Base-by-base conservation (phyloP, 2,113 vertebrate species). In the Acinonyx jubatus region DNA sequence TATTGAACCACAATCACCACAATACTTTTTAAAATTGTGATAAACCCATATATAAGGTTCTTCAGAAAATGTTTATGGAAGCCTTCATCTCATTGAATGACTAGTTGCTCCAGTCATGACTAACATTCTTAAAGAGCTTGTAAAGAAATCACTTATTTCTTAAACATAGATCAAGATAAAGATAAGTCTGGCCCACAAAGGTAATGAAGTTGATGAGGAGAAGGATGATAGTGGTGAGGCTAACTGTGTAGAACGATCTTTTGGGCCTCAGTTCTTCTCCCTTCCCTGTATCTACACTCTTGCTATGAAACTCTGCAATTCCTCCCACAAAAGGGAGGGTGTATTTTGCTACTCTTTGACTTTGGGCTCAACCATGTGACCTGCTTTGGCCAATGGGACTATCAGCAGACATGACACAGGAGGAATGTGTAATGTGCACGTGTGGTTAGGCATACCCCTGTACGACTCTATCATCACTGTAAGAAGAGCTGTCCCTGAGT, bases 41-140 rank as follows among this genome's bases (percentile, higher is more conserved):
- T 83, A 61, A 76, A 61, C 8, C 25, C 80, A 52, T 50, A 63
- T 18, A 45, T 18, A 29, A 57, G 15, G 4, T 61, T 79, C 66
- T 52, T 86, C 48, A 1, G 14, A 79, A 91, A 93, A 57, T 76
- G 78, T 41, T 50, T 78, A 61, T 36, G 14, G 48, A 68, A 96
- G 82, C 45, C 4, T 27, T 89, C 31, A 80, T 83, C 36, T 8
- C 36, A 4, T 57, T 55, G 66, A 89, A 76, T 36, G 73, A 50
- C 50, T 71, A 11, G 12, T 31, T 82, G 15, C 57, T 84, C 76
- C 38, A 69, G 61, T 31, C 71, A 73, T 33, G 68, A 73, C 21
- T 38, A 3, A 10, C 16, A n/a, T 23, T 50, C 38, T 92, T 52
- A 23, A 88, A 87, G 52, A 50, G 29, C 13, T 69, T 82, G 13